Evolutionary conservation across 2,797 vertebrate genomes (phyloP).

Genomic region (Pseudomugil tenellus): DNA sequence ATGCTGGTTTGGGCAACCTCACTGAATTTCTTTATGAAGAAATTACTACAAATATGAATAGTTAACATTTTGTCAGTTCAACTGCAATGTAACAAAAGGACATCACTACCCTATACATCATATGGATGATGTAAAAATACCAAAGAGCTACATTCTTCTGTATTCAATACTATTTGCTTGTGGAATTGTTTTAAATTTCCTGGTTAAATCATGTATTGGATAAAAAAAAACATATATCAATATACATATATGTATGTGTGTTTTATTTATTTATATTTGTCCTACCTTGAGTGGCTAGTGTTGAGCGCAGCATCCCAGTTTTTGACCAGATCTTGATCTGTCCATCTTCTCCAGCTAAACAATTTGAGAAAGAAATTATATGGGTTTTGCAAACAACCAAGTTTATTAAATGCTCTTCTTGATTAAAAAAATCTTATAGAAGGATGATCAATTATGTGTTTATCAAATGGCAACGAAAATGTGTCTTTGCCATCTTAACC

Average conservation of each 20-base stretch:
- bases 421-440: background rate
- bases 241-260: too few species aligned
- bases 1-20: background rate
- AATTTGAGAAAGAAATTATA: constrained; percentile 29
- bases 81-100: too few species aligned
- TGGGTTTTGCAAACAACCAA: background rate
- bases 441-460: background rate
- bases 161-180: constrained; percentile 1
- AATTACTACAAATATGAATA: too few species aligned
- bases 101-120: too few species aligned
- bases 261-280: too few species aligned
- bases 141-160: too few species aligned
- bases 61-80: too few species aligned
- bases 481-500: constrained; percentile 74
- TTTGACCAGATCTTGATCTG: constrained; percentile 99
- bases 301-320: constrained; percentile 96
- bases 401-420: background rate
- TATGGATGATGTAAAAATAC: too few species aligned
- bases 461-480: constrained; percentile 7
- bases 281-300: constrained; percentile 93
- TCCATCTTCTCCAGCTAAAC: constrained; percentile 93
- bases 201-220: too few species aligned
- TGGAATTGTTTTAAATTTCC: too few species aligned
- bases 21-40: too few species aligned
- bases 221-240: too few species aligned